Evolutionary conservation across 1,140 invertebrate species (phyloP), one percentile per base, ranked within the genome.

Genomic region (Euborellia annulipes): DNA sequence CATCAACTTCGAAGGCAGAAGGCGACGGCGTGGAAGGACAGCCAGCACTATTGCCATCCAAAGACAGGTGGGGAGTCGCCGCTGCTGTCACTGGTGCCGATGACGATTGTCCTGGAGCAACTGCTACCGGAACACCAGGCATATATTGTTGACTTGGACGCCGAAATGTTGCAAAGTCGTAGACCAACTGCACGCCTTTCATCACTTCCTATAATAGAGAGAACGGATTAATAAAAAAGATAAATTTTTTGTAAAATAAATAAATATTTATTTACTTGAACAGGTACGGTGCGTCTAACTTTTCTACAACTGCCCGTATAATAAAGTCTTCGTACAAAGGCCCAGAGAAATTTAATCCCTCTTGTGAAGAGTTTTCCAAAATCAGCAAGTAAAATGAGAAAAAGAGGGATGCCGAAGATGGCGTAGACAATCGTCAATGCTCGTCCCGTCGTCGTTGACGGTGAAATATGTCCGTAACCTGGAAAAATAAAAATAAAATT

Each of bases 401-500:
- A 84, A 51, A 98, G 71, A 0, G 94, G 93, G 51, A 97, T 97
- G 6, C 93, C 94, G 46, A 97, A 80, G 39, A 93, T 79, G 3
- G 92, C 88, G 57, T 97, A 97, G 6, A 90, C 67, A 46, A 98
- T 94, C 0, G 89, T 93, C 4, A 91, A 72, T 0, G 84, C 76
- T 54, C 80, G 73, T 23, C 93, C 93, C 1, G 78, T 72, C 2
- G 66, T 74, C 6, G 93, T 97, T 43, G 77, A 78, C 1, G 93
- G 91, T 23, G 79, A 78, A 49, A 95, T 87, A 61, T 96, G 86
- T 39, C 92, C 91, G 66, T 95, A 96, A 56, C 91, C 91, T 94
- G 63, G 27, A 75, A 70, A 54, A 47, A 57, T 48, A 49, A 56
- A 46, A 47, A 22, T n/a, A n/a, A n/a, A n/a, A n/a, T n/a, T n/a